Percentiles rank a stretch among this genome's conserved stretches.
phyloP scores from a whole-genome alignment of 1,140 invertebrate species.

The Ylistrum balloti region DNA sequence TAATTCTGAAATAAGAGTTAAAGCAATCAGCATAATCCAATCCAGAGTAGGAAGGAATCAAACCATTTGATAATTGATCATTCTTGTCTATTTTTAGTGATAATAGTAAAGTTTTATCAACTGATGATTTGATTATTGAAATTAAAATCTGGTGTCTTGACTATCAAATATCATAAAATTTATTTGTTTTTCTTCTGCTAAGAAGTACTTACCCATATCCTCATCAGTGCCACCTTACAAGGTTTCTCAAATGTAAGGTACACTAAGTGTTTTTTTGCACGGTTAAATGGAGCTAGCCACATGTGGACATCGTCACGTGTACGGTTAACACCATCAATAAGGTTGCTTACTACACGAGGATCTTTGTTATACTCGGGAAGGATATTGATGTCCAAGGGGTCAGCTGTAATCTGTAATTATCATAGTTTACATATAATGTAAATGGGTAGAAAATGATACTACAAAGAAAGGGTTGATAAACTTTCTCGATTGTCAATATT shows the following conservation, averaged over 20 bases:
- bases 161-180: too few relatives aligned
- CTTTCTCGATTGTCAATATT: too few relatives aligned
- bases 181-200: neutral
- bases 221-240: conserved; percentile 87
- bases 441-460: neutral
- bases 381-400: conserved; percentile 86
- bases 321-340: conserved; percentile 88
- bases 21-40: too few relatives aligned
- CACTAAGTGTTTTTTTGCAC: conserved; percentile 85
- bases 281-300: conserved; percentile 88
- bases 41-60: too few relatives aligned
- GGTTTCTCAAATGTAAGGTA: conserved; percentile 85
- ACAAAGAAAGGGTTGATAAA: too few relatives aligned
- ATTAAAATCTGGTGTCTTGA: too few relatives aligned
- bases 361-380: conserved; percentile 85
- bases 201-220: conserved; percentile 88
- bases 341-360: conserved; percentile 86
- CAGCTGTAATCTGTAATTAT: conserved; percentile 84
- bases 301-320: conserved; percentile 90
- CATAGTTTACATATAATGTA: neutral
- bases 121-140: neutral
- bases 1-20: conserved; percentile 87
- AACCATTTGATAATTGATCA: too few relatives aligned
- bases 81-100: too few relatives aligned
- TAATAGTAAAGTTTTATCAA: neutral